Evolutionary conservation across 2,888 invertebrate genomes (phyloP).

Genomic region (Lithosia quadra): DNA sequence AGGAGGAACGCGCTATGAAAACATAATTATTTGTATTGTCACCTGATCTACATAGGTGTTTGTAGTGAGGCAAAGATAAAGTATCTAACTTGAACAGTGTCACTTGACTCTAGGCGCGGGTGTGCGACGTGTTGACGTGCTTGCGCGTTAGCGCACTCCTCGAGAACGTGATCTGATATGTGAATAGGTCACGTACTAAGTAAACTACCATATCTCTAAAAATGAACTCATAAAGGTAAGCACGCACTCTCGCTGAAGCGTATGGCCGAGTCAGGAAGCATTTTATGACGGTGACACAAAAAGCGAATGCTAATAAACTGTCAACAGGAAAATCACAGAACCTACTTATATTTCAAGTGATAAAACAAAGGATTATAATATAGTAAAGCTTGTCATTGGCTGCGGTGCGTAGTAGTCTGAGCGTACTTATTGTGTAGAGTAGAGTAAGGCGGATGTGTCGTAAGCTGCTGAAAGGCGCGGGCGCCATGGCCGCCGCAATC

Average conservation of each 20-base stretch:
- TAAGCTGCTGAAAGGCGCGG: slow-evolving; percentile 67
- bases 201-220: slow-evolving; percentile 64
- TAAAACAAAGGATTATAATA: slow-evolving; percentile 29
- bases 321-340: slow-evolving; percentile 16
- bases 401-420: slow-evolving; percentile 32
- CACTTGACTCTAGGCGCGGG: slow-evolving; percentile 47
- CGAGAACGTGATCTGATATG: slow-evolving; percentile 61
- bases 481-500: slow-evolving; percentile 58
- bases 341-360: background rate
- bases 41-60: slow-evolving; percentile 77
- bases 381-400: slow-evolving; percentile 10
- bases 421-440: slow-evolving; percentile 25
- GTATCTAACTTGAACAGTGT: slow-evolving; percentile 59
- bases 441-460: slow-evolving; percentile 68
- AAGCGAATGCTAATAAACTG: slow-evolving; percentile 8
- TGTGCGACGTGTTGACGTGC: slow-evolving; percentile 43
- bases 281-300: slow-evolving; percentile 25
- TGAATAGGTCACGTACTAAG: slow-evolving; percentile 78
- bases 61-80: slow-evolving; percentile 69
- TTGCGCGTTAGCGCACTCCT: slow-evolving; percentile 35
- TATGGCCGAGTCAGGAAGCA: slow-evolving; percentile 13
- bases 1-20: slow-evolving; percentile 78
- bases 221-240: slow-evolving; percentile 57
- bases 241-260: slow-evolving; percentile 57
- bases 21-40: slow-evolving; percentile 78